Evolutionary conservation across 2,888 invertebrate species (phyloP).

Genomic region (Gryllus longicercus): DNA sequence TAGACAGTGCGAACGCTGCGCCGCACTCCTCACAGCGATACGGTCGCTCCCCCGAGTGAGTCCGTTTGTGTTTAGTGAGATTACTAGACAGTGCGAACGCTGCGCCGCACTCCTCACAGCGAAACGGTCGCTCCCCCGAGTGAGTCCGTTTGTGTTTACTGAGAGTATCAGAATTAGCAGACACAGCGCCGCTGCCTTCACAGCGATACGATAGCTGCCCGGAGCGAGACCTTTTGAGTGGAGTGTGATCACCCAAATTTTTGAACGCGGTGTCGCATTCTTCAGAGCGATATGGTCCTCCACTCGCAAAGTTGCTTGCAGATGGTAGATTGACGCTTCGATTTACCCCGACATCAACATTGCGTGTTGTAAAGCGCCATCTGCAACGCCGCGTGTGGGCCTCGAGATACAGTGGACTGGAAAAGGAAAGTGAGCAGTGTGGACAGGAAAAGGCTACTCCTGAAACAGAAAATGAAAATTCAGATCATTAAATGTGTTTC

Average conservation of each 20-base stretch:
- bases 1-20: background rate
- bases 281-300: too few relatives aligned
- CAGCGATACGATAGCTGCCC: too few relatives aligned
- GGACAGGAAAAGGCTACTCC: background rate
- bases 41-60: background rate
- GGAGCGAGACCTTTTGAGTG: too few relatives aligned
- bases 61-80: background rate
- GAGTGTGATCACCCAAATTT: too few relatives aligned
- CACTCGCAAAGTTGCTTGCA: too few relatives aligned
- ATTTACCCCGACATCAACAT: too few relatives aligned
- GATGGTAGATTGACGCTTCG: too few relatives aligned
- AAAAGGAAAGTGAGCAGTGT: background rate
- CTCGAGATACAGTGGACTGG: background rate
- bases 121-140: background rate
- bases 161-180: background rate
- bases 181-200: background rate
- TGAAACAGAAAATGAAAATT: background rate
- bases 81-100: background rate
- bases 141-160: background rate
- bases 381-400: background rate
- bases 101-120: background rate
- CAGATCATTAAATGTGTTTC: too few relatives aligned
- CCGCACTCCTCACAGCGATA: background rate
- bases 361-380: background rate
- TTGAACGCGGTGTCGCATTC: too few relatives aligned